A percentile compares a stretch with the other conserved stretches of the same genome.
phyloP scores from a whole-genome alignment of 1,140 invertebrate genomes.

The Drepana arcuata region DNA sequence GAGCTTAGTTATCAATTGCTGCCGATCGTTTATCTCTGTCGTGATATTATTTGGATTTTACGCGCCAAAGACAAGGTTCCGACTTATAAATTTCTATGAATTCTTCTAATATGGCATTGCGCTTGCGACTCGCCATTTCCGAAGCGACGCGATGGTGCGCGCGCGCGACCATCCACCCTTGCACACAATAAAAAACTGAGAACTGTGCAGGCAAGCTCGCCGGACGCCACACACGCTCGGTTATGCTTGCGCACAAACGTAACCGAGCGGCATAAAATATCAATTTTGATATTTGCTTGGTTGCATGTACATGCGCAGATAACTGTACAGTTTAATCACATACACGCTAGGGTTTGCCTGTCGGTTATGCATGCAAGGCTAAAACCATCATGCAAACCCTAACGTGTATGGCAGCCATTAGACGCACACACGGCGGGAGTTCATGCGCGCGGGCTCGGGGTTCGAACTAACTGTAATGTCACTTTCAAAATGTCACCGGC shows the following conservation, averaged over 20 bases:
- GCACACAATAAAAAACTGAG: background rate
- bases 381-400: slow-evolving; percentile 5
- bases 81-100: slow-evolving; percentile 3
- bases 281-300: slow-evolving; percentile 5
- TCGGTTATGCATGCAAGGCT: slow-evolving; percentile 1
- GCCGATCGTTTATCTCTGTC: slow-evolving; percentile 1
- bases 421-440: no score
- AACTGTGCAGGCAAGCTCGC: background rate
- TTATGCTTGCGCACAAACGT: slow-evolving; percentile 5
- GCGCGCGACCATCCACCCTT: background rate
- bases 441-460: no score
- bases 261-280: slow-evolving; percentile 5
- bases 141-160: background rate
- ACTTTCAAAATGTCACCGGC: no score
- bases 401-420: no score
- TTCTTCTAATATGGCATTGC: slow-evolving; percentile 3
- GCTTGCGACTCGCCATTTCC: background rate
- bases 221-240: slow-evolving; percentile 1
- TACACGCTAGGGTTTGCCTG: slow-evolving; percentile 5
- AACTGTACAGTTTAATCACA: slow-evolving; percentile 2
- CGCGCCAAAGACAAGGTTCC: slow-evolving; percentile 2
- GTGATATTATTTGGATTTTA: slow-evolving; percentile 7
- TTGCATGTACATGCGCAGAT: slow-evolving; percentile 2
- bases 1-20: slow-evolving; percentile 3
- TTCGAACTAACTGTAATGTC: no score